Evolutionary conservation across 2,888 invertebrate species (phyloP).

Genomic region (Sussaba pulchella): DNA sequence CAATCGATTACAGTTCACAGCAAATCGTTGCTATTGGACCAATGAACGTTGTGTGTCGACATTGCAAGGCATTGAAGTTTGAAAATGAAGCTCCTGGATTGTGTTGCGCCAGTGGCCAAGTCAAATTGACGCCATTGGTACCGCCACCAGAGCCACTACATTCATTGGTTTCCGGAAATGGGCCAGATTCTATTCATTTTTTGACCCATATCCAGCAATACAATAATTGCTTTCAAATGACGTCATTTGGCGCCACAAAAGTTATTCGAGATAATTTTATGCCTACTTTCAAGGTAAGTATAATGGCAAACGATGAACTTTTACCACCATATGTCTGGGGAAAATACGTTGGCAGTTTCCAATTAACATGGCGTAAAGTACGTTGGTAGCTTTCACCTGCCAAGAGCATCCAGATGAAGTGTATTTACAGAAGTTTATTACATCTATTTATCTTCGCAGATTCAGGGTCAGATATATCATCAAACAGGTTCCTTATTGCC

Average conservation of each 20-base stretch:
- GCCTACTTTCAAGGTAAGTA: conserved; percentile 33
- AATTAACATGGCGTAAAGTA: no score
- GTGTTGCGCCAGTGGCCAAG: conserved; percentile 1
- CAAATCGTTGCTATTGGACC: conserved; percentile 75
- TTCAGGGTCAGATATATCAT: conserved; percentile 60
- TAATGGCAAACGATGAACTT: no score
- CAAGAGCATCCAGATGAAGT: background rate
- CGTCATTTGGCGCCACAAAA: conserved; percentile 62
- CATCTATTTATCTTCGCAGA: background rate
- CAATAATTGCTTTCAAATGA: conserved; percentile 72
- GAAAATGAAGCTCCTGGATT: conserved; percentile 71
- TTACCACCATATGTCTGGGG: no score
- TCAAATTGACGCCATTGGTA: conserved; percentile 69
- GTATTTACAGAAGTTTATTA: background rate
- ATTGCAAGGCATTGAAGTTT: conserved; percentile 78
- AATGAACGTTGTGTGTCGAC: conserved; percentile 77
- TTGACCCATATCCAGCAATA: conserved; percentile 63
- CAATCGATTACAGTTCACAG: conserved; percentile 73
- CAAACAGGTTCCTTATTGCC: conserved; percentile 55
- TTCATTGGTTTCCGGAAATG: conserved; percentile 31
- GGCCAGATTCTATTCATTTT: conserved; percentile 60
- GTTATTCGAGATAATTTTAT: conserved; percentile 38
- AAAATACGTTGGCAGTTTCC: conserved; percentile 17
- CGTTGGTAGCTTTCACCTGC: no score
- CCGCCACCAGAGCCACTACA: conserved; percentile 80